phyloP scores from a whole-genome alignment of 2,797 vertebrate species.

The Tympanoctomys barrerae region DNA sequence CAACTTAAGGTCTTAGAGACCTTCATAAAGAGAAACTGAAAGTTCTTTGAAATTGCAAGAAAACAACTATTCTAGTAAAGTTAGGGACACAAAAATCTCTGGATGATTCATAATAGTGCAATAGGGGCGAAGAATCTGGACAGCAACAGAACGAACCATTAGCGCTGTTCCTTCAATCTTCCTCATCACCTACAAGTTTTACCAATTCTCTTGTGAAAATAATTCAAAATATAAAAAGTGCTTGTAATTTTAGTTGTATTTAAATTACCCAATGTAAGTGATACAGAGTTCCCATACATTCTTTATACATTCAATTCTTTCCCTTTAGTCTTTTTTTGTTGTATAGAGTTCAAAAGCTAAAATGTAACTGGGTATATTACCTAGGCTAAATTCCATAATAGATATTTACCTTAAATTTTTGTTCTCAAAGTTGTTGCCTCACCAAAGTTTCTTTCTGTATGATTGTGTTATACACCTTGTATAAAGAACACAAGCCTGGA shows the following conservation, averaged over 20 bases:
- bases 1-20: neutral
- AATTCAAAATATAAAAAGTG: constrained; percentile 27
- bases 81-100: neutral
- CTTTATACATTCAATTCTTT: neutral
- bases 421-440: constrained; percentile 14
- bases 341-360: constrained; percentile 41
- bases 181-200: neutral
- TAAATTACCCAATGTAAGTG: neutral
- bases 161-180: neutral
- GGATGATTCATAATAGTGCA: neutral
- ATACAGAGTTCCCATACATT: neutral
- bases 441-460: neutral
- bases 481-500: neutral
- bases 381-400: constrained; percentile 19
- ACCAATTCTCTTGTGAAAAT: neutral
- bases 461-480: neutral
- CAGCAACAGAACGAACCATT: neutral
- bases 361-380: neutral
- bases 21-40: neutral
- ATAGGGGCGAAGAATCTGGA: neutral
- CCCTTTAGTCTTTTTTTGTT: constrained; percentile 2
- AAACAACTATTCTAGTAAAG: neutral
- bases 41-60: neutral
- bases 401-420: neutral
- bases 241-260: neutral